phyloP scores from a whole-genome alignment of 2,797 vertebrate species.

The Periparus ater region DNA sequence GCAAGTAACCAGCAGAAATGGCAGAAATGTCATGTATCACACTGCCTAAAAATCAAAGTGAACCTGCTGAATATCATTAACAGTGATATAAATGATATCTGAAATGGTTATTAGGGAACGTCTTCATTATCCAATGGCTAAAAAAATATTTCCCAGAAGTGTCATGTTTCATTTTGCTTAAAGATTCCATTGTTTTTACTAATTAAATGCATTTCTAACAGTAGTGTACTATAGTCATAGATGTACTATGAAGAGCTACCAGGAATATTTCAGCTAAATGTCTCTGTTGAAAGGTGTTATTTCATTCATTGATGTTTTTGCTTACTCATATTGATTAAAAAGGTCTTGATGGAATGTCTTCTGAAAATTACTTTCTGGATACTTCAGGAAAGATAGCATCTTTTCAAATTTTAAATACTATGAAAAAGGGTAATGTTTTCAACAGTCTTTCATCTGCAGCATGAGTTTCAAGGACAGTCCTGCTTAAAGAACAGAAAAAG shows the following conservation, averaged over 20 bases:
- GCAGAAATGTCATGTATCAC: not conserved
- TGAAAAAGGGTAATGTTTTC: not conserved
- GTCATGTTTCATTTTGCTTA: not conserved
- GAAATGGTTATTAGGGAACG: not conserved
- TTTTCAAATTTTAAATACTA: not conserved
- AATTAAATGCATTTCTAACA: not conserved
- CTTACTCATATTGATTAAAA: not conserved
- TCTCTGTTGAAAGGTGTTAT: not conserved
- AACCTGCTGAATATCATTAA: not conserved
- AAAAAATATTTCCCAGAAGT: not conserved
- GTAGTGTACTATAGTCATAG: not conserved
- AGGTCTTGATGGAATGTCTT: not conserved
- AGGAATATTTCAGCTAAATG: not conserved
- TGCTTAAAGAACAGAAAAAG: not conserved
- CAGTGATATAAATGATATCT: not conserved
- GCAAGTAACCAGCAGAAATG: not conserved
- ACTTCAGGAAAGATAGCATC: not conserved
- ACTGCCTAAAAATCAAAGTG: not conserved
- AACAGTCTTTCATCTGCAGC: not conserved
- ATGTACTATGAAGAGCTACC: not conserved
- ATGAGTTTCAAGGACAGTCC: not conserved
- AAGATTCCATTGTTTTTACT: not conserved
- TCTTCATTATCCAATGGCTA: not conserved
- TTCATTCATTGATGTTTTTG: not conserved
- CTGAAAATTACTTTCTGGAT: not conserved